Percentiles rank a stretch among this genome's conserved stretches.
These are phyloP conservation scores for Zaprionus africanus DNA, from an alignment of 1,140 invertebrate species.

Conservation along the genomic window DNA sequence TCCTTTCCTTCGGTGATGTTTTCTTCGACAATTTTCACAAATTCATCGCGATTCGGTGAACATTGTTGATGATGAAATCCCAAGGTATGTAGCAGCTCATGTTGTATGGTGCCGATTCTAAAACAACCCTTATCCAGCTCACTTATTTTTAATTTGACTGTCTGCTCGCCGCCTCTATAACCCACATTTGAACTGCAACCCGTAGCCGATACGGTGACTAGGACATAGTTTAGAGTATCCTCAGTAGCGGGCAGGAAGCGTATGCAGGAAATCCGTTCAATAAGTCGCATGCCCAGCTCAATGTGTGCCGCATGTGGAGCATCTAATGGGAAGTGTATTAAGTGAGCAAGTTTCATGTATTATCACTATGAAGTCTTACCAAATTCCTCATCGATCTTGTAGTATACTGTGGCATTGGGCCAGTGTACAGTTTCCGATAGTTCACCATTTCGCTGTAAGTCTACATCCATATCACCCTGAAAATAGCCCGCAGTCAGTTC, in stretches of 20 bases:
- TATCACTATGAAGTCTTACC: conserved; percentile 44
- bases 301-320: conserved; percentile 45
- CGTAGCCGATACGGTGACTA: conserved; percentile 30
- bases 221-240: conserved; percentile 39
- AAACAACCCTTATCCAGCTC: conserved; percentile 71
- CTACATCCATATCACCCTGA: conserved; percentile 63
- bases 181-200: conserved; percentile 85
- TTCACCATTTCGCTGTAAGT: conserved; percentile 41
- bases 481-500: conserved; percentile 67
- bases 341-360: neutral
- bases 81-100: conserved; percentile 88
- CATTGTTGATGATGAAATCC: conserved; percentile 91
- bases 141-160: conserved; percentile 54
- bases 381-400: conserved; percentile 65
- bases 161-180: conserved; percentile 85
- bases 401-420: conserved; percentile 83
- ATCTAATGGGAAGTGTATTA: conserved; percentile 5
- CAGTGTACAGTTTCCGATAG: conserved; percentile 35
- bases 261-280: conserved; percentile 80
- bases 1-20: conserved; percentile 87
- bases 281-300: conserved; percentile 61
- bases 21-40: conserved; percentile 88
- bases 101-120: conserved; percentile 86
- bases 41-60: conserved; percentile 89
- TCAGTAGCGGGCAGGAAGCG: conserved; percentile 59